Percentiles rank a stretch among this genome's conserved stretches.
Evolutionary conservation across 2,797 vertebrate species (phyloP).

Genomic region (Scleropages formosus): DNA sequence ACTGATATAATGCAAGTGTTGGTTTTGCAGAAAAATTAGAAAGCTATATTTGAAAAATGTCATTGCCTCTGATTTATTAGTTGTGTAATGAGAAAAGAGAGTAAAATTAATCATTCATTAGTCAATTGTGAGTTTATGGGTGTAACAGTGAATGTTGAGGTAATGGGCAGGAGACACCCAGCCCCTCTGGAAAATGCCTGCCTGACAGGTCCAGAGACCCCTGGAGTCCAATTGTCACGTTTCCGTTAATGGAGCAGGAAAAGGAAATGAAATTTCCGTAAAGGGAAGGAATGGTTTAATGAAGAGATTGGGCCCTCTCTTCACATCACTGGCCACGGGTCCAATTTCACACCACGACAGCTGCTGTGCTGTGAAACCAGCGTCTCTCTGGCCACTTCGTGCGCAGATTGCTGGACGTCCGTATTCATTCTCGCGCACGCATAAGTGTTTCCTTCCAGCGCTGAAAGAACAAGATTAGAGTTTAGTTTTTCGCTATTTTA

Average conservation of each 20-base stretch:
- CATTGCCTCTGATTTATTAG: conserved; percentile 6
- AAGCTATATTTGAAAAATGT: background rate
- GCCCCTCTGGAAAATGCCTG: too few species aligned
- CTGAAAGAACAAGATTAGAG: background rate
- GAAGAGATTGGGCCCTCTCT: conserved; percentile 42
- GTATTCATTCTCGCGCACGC: conserved; percentile 45
- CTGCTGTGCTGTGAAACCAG: conserved; percentile 72
- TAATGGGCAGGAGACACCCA: too few species aligned
- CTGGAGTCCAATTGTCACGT: background rate
- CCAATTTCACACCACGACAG: conserved; percentile 74
- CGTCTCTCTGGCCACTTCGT: conserved; percentile 57
- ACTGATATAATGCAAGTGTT: too few species aligned
- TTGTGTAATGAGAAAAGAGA: conserved; percentile 4
- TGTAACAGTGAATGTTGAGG: too few species aligned
- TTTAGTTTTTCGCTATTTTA: background rate
- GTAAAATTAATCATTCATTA: conserved; percentile 4
- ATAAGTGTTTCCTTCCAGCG: background rate
- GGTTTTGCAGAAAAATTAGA: too few species aligned
- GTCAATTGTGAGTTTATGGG: background rate
- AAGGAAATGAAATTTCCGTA: background rate
- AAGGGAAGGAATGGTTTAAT: conserved; percentile 24
- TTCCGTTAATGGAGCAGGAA: background rate
- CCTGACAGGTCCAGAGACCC: background rate
- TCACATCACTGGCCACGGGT: conserved; percentile 66
- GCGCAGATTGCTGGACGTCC: conserved; percentile 44